A percentile compares a stretch with the other conserved stretches of the same genome.
Conservation (phyloP, 2,113 vertebrate species). For the Pygoscelis antarcticus region DNA sequence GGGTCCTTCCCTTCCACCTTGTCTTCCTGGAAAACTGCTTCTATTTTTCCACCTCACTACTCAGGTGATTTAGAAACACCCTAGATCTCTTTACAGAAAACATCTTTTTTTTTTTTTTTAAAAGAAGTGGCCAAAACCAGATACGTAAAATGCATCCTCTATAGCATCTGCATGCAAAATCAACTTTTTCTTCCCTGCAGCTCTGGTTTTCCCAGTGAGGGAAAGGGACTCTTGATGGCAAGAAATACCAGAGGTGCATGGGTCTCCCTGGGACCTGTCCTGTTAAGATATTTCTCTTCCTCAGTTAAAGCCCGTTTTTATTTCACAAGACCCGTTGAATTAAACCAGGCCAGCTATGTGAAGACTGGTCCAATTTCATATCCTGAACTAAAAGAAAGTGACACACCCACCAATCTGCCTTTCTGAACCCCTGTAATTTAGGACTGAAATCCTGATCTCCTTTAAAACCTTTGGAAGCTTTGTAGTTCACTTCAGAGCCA, state of each 20-base stretch:
- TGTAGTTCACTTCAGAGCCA: neutral
- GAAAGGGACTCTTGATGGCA: neutral
- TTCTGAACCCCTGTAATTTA: neutral
- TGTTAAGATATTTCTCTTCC: neutral
- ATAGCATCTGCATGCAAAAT: neutral
- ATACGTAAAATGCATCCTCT: neutral
- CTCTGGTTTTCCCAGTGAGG: neutral
- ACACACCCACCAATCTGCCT: neutral
- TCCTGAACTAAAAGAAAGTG: neutral
- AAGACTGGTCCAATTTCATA: neutral
- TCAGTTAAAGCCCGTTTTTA: neutral
- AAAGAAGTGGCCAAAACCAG: neutral
- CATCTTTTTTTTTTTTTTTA: neutral
- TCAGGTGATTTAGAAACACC: neutral
- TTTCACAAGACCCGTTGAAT: neutral
- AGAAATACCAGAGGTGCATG: neutral
- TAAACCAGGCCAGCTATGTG: neutral
- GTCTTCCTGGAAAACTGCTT: neutral
- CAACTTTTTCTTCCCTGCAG: neutral
- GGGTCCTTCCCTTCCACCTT: neutral
- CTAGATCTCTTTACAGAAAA: neutral
- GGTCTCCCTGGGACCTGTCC: neutral
- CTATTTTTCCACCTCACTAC: neutral
- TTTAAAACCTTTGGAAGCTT: neutral
- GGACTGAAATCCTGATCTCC: neutral